Base-by-base conservation (phyloP, 2,797 vertebrate species). In the Gila robusta region DNA sequence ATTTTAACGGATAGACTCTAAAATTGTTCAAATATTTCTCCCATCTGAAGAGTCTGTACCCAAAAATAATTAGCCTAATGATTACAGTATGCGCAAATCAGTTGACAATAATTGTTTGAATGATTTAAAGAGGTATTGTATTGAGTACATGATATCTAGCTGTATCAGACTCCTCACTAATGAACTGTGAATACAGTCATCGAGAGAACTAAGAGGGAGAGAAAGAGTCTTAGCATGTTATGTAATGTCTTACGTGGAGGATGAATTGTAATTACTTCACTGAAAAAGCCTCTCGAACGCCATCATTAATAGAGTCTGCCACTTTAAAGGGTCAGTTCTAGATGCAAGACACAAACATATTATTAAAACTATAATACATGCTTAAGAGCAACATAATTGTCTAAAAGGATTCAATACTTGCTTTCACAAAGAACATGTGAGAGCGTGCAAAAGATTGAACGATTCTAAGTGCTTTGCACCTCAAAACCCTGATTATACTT, bases 201-300 rank as follows among this genome's bases (percentile, higher is more conserved):
- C 37, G 49, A 62, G 79, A 78, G 72, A 69, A 56, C 28, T 35
- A 44, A 9, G 28, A 62, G n/a, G 28, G 52, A 59, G 73, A 59
- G 76, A 79, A n/a, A 7, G 67, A 47, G 66, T 64, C 47, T 81
- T 67, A 79, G 67, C 21, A 28, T 62, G 84, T 88, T 86, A 88
- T 78, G 70, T 86, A 88, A 86, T 69, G 81, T 86, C 17, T 76
- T 41, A 37, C 59, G 73, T 79, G 81, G 56, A 86, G 69, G 56
- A 82, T 26, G 66, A 67, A 59, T 72, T 35, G 52, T 78, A 70
- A 62, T 86, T 80, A 86, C 41, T 39, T 86, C 67, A 85, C 12
- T 41, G 54, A 74, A 47, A 82, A 71, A 62, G 56, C 35, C 79
- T 86, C 67, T 80, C 3, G n/a, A 73, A 77, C 44, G 39, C 5